Evolutionary conservation across 2,797 vertebrate genomes (phyloP), one percentile per base, ranked within the genome.

Genomic region (Poecilia gillii): DNA sequence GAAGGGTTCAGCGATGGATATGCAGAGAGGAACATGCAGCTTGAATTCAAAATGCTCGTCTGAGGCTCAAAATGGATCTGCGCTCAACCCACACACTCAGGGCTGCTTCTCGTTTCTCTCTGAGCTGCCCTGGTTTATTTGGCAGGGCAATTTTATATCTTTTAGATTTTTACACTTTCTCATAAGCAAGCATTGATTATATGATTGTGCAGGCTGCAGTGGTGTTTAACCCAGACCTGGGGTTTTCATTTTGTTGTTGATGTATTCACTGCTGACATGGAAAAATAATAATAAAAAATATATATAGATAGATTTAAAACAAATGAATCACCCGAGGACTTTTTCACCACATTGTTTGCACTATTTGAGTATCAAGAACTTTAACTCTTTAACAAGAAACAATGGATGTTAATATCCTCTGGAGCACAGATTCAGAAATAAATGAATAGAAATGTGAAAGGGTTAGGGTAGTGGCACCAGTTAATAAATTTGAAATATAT

Each of bases 1-100:
- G 88, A 91, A 89, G 51, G 89, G 92, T 88, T 89, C 81, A 86
- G 88, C 81, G 80, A 78, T 86, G 87, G 87, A 85, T 89, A 91
- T 90, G 91, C 90, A 92, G 89, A 90, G 77, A 90, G 79, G 72
- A 90, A 85, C 84, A 85, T 74, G 86, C 84, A 77, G 91, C 85
- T 81, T 72, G 92, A 90, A 90, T 91, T 91, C 82, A 87, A 88
- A 93, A 91, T 46, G 82, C 82, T 81, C 51, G 89, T 90, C 92
- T 91, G 91, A 91, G 80, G 89, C 90, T 93, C 88, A 88, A 91
- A 92, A 92, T 91, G 91, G 90, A 94, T 87, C 77, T 83, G 81
- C 85, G 86, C 88, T 84, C 91, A 71, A 3, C 90, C 91, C 89
- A 92, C 93, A 90, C 88, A 90, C 89, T 64, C n/a, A 76, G 53